Base-by-base conservation (phyloP, 2,113 vertebrate genomes). In the Cricetomys ansorgei region DNA sequence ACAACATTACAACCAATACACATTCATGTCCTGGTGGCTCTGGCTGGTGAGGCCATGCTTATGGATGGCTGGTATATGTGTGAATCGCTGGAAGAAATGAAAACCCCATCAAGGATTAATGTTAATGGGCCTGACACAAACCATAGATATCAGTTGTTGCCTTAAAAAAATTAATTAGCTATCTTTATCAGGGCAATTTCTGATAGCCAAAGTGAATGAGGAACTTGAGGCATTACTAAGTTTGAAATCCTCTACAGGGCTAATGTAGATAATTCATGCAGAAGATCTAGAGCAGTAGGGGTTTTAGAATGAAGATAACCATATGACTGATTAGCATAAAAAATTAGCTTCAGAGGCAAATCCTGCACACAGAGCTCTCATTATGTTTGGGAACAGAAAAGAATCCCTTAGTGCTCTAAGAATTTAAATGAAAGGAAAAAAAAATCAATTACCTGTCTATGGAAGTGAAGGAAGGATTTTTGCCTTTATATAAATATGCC, bases 261-360 rank as follows among this genome's bases (percentile, higher is more conserved):
- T 96, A 96, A 88, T 34, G 6, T 6, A 95, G 69, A 88, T 88
- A 97, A 96, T 86, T 95, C 40, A 86, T 86, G 88, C 90, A 89
- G 94, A 96, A 95, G 84, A 94, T 96, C 80, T 95, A 55, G 34
- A 94, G 89, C 86, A 79, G 55, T 89, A 93, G 59, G 23, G 48
- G 27, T 94, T 65, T 95, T 92, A 88, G 94, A 93, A 40, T 96
- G 59, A 29, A 95, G 85, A 93, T 95, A 88, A 94, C 72, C 67
- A 53, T 92, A 92, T 94, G 94, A 95, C 57, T 97, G 91, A 97
- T 97, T 94, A 97, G 85, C 96, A 97, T 97, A 95, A 97, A 96
- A 96, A 95, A 95, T 91, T 81, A 95, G 76, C 94, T 96, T 91
- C 72, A 64, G 65, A 95, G 72, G 96, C 76, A 97, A 75, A 97